Evolutionary conservation across 2,113 vertebrate genomes (phyloP).

Genomic region (Eidolon helvum): DNA sequence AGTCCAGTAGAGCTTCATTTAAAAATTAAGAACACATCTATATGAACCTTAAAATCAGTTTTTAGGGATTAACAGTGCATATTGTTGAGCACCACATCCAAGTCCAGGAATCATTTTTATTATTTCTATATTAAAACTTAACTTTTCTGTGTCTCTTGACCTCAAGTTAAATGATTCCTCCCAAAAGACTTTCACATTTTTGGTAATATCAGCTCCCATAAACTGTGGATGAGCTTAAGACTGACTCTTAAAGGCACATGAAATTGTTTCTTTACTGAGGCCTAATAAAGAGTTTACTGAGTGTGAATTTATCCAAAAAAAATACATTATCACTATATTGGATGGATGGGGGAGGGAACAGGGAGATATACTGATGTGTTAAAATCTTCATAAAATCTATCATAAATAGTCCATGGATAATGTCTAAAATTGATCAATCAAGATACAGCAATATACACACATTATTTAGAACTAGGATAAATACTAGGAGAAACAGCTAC

Average conservation of each 20-base stretch:
- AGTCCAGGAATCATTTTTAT: neutral
- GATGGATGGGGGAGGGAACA: neutral
- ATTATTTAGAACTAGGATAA: neutral
- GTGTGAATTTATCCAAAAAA: slow-evolving; percentile 12
- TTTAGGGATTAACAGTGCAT: neutral
- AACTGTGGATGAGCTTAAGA: neutral
- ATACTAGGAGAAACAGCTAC: neutral
- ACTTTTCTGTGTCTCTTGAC: neutral
- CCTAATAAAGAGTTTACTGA: neutral
- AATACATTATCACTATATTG: neutral
- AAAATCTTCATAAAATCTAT: neutral
- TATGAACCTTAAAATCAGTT: neutral
- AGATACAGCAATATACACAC: neutral
- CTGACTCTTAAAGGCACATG: neutral
- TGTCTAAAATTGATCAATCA: slow-evolving; percentile 1
- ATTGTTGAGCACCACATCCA: neutral
- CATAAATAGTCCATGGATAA: neutral
- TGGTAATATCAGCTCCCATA: neutral
- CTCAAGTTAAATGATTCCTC: slow-evolving; percentile 12
- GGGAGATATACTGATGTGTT: neutral
- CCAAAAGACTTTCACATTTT: neutral
- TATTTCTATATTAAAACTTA: slow-evolving; percentile 23
- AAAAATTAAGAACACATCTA: neutral
- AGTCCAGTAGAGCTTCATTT: neutral
- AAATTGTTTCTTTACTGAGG: neutral